Evolutionary conservation across 1,140 invertebrate genomes (phyloP).

Genomic region (Halesus radiatus): DNA sequence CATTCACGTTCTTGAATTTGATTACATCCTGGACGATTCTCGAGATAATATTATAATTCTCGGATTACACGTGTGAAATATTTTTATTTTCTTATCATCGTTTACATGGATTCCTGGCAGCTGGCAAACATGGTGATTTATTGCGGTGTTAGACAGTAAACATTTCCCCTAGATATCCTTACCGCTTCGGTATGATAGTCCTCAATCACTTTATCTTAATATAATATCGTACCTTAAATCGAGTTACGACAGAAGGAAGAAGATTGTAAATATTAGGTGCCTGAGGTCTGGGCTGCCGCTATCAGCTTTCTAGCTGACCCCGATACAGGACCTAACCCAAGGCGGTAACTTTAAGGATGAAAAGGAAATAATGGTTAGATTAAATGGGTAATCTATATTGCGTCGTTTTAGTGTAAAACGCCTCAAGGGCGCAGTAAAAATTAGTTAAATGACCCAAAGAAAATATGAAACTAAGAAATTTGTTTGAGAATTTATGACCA

Average conservation of each 20-base stretch:
- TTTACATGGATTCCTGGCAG: background rate
- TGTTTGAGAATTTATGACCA: no score
- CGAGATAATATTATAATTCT: background rate
- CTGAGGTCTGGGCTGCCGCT: no score
- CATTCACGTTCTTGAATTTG: slow-evolving; percentile 9
- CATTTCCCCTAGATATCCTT: background rate
- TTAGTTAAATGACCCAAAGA: no score
- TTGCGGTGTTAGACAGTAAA: slow-evolving; percentile 1
- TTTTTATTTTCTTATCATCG: slow-evolving; percentile 2
- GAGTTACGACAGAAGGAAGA: background rate
- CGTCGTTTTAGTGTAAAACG: no score
- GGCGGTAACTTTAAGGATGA: no score
- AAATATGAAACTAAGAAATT: no score
- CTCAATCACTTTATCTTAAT: slow-evolving; percentile 18
- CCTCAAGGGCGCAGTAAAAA: no score
- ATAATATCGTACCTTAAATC: slow-evolving; percentile 8
- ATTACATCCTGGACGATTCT: slow-evolving; percentile 1
- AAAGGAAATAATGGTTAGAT: no score
- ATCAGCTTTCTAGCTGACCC: no score
- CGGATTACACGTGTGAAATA: slow-evolving; percentile 19
- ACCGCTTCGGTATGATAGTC: background rate
- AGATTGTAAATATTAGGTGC: background rate
- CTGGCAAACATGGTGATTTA: slow-evolving; percentile 19
- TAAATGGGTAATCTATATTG: no score
- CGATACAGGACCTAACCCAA: no score